Evolutionary conservation across 1,140 invertebrate genomes (phyloP).

Genomic region (Temnothorax curvispinosus): DNA sequence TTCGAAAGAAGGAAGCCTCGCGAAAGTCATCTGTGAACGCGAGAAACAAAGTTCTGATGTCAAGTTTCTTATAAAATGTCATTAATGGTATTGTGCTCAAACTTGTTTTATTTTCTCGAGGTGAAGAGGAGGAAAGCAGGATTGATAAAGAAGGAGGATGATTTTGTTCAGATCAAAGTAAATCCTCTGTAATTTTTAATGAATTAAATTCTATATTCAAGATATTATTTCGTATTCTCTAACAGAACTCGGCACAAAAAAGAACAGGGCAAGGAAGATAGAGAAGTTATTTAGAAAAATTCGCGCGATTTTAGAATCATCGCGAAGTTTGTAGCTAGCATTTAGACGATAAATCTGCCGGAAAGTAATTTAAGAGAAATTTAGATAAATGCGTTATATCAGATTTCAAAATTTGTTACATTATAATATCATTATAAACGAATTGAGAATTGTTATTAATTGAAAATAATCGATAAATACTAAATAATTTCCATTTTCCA

Average conservation of each 20-base stretch:
- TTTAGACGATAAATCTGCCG: neutral
- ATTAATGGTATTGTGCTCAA: neutral
- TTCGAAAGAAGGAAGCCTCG: neutral
- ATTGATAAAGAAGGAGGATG: neutral
- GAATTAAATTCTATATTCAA: neutral
- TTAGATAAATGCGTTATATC: neutral
- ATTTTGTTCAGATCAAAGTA: neutral
- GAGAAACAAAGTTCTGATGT: constrained; percentile 13
- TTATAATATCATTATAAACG: neutral
- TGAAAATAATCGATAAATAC: neutral
- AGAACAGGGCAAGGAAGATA: neutral
- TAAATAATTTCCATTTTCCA: neutral
- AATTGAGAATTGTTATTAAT: neutral
- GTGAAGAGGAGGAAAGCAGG: neutral
- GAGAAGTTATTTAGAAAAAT: neutral
- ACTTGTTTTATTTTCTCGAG: neutral
- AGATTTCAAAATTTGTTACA: neutral
- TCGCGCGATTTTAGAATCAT: neutral
- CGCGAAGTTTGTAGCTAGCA: neutral
- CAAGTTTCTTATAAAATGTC: neutral
- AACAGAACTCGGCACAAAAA: neutral
- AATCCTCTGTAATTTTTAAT: neutral
- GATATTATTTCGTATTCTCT: neutral
- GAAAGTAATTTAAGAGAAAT: neutral
- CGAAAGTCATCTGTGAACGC: neutral